These are phyloP conservation scores for Aspidiotus destructor DNA, from an alignment of 2,888 invertebrate species.

Conservation along the genomic window DNA sequence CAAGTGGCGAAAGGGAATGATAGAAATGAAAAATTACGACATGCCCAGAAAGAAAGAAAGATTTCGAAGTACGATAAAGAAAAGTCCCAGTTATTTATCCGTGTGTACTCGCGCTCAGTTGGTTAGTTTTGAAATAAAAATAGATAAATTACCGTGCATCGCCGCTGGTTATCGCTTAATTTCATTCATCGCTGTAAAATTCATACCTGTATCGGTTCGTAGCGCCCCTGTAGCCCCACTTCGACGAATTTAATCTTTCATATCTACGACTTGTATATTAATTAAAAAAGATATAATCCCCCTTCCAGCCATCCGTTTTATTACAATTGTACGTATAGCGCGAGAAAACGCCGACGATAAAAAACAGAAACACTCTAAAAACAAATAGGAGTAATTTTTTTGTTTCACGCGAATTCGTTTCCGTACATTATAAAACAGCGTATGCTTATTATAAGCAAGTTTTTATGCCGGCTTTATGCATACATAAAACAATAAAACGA, in stretches of 20 bases:
- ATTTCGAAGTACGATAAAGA: too few relatives aligned
- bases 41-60: too few relatives aligned
- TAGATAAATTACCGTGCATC: slow-evolving; percentile 1
- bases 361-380: background rate
- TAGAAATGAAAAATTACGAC: too few relatives aligned
- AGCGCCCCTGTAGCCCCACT: background rate
- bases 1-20: too few relatives aligned
- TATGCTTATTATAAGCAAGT: background rate
- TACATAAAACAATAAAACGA: slow-evolving; percentile 10
- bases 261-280: slow-evolving; percentile 4
- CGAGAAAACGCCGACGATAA: slow-evolving; percentile 4
- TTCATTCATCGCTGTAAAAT: slow-evolving; percentile 1
- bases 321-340: slow-evolving; percentile 5
- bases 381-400: background rate
- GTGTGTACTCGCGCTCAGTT: too few relatives aligned
- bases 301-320: slow-evolving; percentile 6
- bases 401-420: slow-evolving; percentile 8
- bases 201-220: slow-evolving; percentile 1
- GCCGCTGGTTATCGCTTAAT: slow-evolving; percentile 5
- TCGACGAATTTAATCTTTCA: slow-evolving; percentile 3
- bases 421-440: background rate
- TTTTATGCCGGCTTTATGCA: background rate
- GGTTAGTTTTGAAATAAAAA: background rate
- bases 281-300: background rate
- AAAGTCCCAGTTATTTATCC: too few relatives aligned